Percentiles rank a stretch among this genome's conserved stretches.
Conservation (phyloP, 1,140 invertebrate genomes). For the Drosophila parabipectinata region DNA sequence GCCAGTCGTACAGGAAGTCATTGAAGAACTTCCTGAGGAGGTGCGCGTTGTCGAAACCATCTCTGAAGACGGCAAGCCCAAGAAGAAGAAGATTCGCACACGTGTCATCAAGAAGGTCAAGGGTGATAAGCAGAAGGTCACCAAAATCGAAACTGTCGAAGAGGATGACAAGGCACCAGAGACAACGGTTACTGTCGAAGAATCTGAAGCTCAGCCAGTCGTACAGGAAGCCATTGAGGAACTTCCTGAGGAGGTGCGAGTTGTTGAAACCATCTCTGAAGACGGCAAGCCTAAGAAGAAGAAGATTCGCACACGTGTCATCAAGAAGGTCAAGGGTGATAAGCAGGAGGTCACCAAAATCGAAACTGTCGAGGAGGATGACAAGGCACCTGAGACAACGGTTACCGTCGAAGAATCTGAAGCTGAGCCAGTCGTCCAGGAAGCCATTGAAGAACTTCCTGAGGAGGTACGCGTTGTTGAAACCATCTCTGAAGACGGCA, state of each 20-base stretch:
- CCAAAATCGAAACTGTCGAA: neutral
- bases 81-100: neutral
- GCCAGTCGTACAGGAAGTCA: neutral
- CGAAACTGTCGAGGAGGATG: neutral
- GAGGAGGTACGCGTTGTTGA: neutral
- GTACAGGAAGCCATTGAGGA: neutral
- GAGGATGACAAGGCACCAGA: neutral
- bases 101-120: neutral
- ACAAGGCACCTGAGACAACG: neutral
- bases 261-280: neutral
- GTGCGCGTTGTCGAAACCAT: neutral
- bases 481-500: neutral
- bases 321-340: neutral
- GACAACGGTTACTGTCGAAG: neutral
- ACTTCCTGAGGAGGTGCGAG: neutral
- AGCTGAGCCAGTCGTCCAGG: neutral
- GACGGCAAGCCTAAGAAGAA: neutral
- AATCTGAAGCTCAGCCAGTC: neutral
- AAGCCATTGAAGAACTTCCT: neutral
- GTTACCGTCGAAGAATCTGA: neutral
- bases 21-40: neutral
- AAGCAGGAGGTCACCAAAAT: neutral
- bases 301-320: neutral
- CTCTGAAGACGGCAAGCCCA: neutral
- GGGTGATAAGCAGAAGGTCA: neutral